Evolutionary conservation across 2,113 vertebrate species (phyloP), one percentile per base, ranked within the genome.

Genomic region (Corapipo altera): DNA sequence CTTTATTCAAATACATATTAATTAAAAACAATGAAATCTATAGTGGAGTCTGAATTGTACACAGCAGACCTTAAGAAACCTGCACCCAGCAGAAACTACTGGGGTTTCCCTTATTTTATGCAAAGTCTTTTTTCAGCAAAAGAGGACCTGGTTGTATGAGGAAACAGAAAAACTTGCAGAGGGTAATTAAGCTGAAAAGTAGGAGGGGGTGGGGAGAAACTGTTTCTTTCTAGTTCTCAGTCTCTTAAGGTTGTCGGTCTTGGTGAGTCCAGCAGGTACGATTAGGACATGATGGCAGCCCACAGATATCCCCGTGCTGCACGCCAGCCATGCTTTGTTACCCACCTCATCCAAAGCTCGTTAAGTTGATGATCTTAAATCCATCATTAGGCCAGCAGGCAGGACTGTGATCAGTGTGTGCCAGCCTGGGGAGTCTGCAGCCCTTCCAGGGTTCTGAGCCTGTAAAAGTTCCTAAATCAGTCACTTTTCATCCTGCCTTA

Each of bases 141-240:
- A 84, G 79, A 80, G 85, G 59, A 81, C 55, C 35, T 61, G 75
- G 13, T 33, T 80, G 65, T 46, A 13, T 19, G 70, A 88, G 90
- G 88, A 92, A 93, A 30, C 59, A n/a, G 81, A 0, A 6, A 73
- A 85, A 24, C 6, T 27, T 70, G 61, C 85, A 43, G 90, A 86
- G 88, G 75, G 85, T 11, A 88, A 77, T 75, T 92, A 92, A 66
- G 83, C 92, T 95, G 95, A 81, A 85, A 90, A 78, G 32, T 5
- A 37, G 35, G 32, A 95, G 92, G 65, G 82, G 72, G 85, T 88
- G 79, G 82, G 54, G 88, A 72, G 92, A 66, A 92, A 52, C 81
- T 28, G 12, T 62, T 91, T 64, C 51, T 91, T 83, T 93, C 48
- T 23, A 41, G 43, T 43, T 67, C 65, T 83, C 2, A 1, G 32